These are phyloP conservation scores for Drosophila stalkeri DNA, from an alignment of 2,888 invertebrate genomes.

Conservation along the genomic window DNA sequence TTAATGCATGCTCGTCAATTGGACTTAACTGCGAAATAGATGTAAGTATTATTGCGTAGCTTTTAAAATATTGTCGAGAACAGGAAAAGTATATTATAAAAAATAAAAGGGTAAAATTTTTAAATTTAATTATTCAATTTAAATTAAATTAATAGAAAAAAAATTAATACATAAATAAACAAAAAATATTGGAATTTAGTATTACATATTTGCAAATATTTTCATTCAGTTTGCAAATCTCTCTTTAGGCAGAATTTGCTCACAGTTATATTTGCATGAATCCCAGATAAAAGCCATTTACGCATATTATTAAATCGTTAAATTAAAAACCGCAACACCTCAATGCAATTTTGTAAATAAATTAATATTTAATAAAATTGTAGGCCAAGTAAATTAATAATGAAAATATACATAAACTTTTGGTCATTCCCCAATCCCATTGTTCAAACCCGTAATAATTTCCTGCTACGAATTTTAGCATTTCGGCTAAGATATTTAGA, in stretches of 20 bases:
- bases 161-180: too few species aligned
- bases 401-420: neutral
- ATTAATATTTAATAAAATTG: too few species aligned
- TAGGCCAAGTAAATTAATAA: neutral
- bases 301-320: too few species aligned
- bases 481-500: neutral
- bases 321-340: too few species aligned
- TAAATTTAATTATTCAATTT: too few species aligned
- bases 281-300: too few species aligned
- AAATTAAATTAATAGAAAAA: too few species aligned
- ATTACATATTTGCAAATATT: too few species aligned
- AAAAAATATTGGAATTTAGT: too few species aligned
- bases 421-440: neutral
- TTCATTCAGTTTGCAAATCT: too few species aligned
- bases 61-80: neutral
- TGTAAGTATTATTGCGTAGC: constrained; percentile 64
- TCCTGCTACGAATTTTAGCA: neutral
- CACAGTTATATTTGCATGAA: neutral
- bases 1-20: constrained; percentile 68
- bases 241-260: neutral
- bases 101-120: too few species aligned
- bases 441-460: neutral
- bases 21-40: constrained; percentile 63
- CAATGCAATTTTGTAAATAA: too few species aligned
- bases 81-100: neutral